These are phyloP conservation scores for Chionoecetes opilio DNA, from an alignment of 1,140 invertebrate species.

Conservation along the genomic window DNA sequence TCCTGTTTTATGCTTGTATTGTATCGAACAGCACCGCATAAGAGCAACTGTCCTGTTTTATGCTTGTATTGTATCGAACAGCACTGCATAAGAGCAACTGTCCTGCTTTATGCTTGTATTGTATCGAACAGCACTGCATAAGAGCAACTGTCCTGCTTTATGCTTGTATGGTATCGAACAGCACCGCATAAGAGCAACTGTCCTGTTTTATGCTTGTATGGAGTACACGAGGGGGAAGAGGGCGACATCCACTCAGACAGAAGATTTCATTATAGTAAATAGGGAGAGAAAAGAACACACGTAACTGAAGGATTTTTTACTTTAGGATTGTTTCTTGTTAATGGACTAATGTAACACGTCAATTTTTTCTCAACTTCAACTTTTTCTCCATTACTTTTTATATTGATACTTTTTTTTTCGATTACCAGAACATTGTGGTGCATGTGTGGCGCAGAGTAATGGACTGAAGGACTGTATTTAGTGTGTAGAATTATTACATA, in stretches of 20 bases:
- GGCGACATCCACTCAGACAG: not conserved
- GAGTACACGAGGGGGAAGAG: not conserved
- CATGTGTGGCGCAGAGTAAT: not conserved
- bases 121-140: not conserved
- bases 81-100: not conserved
- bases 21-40: not conserved
- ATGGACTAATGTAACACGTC: not conserved
- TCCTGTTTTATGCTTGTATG: not conserved
- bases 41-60: too few relatives aligned
- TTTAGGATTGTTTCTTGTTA: not conserved
- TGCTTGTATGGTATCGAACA: too few relatives aligned
- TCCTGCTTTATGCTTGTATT: too few relatives aligned
- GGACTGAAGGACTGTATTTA: not conserved
- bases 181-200: not conserved
- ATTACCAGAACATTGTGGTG: not conserved
- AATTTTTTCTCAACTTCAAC: not conserved
- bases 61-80: too few relatives aligned
- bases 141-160: too few relatives aligned
- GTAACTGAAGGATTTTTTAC: not conserved
- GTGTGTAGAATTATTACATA: too few relatives aligned
- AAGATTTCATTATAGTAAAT: not conserved
- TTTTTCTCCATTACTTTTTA: not conserved
- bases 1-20: too few relatives aligned
- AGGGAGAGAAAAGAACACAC: not conserved
- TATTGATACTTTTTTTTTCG: too few relatives aligned